These are phyloP conservation scores for Sinocyclocheilus anophthalmus DNA, from an alignment of 2,113 vertebrate species.

Conservation along the genomic window DNA sequence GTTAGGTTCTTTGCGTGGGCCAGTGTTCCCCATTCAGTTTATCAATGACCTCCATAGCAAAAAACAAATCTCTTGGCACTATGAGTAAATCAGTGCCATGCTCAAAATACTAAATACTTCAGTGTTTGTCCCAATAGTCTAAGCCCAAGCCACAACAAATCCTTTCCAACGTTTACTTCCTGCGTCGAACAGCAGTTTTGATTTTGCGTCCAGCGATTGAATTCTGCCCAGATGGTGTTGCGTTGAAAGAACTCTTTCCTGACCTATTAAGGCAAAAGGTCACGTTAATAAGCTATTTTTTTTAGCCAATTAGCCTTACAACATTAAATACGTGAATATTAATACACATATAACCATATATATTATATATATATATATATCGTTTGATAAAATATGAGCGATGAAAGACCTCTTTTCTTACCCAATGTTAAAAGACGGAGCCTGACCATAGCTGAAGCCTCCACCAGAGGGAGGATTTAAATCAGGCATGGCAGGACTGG, in stretches of 20 bases:
- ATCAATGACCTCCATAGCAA: constrained; percentile 52
- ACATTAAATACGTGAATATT: too few species aligned
- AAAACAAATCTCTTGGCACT: constrained; percentile 31
- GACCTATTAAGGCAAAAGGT: constrained; percentile 58
- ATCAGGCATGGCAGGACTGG: constrained; percentile 70
- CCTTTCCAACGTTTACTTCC: constrained; percentile 77
- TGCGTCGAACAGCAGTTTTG: constrained; percentile 93
- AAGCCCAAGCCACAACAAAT: not conserved
- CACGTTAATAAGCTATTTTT: not conserved
- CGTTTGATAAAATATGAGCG: too few species aligned
- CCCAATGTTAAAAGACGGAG: constrained; percentile 83
- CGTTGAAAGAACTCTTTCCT: constrained; percentile 59
- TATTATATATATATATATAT: too few species aligned
- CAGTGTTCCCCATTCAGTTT: constrained; percentile 50
- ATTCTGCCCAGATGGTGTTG: constrained; percentile 72
- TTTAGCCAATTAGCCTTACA: too few species aligned
- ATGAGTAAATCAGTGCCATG: constrained; percentile 23
- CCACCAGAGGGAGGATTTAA: constrained; percentile 74
- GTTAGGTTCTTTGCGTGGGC: constrained; percentile 52
- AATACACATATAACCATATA: too few species aligned
- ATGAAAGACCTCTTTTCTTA: constrained; percentile 63
- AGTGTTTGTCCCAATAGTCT: constrained; percentile 58
- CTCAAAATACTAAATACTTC: constrained; percentile 67
- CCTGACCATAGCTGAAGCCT: constrained; percentile 80
- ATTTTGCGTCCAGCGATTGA: constrained; percentile 87